These are phyloP conservation scores for Hirtodrosophila confusa DNA, from an alignment of 2,888 invertebrate species.

Conservation along the genomic window DNA sequence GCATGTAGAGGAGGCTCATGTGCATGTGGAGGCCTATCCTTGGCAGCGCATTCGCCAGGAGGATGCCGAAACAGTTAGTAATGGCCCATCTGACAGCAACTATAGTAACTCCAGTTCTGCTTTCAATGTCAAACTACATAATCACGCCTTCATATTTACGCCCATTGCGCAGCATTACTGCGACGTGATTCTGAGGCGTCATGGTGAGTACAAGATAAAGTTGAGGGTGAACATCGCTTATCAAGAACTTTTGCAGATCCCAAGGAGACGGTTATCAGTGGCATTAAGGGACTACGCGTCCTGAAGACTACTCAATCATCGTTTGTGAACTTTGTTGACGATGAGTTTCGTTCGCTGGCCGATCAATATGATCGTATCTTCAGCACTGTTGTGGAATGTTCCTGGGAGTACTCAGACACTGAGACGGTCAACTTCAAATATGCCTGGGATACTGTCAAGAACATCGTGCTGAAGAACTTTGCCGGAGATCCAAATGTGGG, in stretches of 20 bases:
- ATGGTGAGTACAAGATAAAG: slow-evolving; percentile 85
- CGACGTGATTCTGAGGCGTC: slow-evolving; percentile 88
- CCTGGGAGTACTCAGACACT: slow-evolving; percentile 89
- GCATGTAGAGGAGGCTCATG: slow-evolving; percentile 89
- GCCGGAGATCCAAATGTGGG: slow-evolving; percentile 90
- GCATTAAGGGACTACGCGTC: slow-evolving; percentile 89
- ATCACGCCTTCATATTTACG: slow-evolving; percentile 90
- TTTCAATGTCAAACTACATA: slow-evolving; percentile 85
- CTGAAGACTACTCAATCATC: slow-evolving; percentile 92
- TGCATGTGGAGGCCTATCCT: slow-evolving; percentile 90
- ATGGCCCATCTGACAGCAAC: background rate
- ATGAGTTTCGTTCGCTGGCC: slow-evolving; percentile 90
- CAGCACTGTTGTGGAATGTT: slow-evolving; percentile 90
- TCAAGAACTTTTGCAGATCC: slow-evolving; percentile 82
- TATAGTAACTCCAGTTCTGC: slow-evolving; percentile 48
- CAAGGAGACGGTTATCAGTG: slow-evolving; percentile 87
- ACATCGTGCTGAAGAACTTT: slow-evolving; percentile 90
- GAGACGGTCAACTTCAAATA: slow-evolving; percentile 88
- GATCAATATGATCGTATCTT: slow-evolving; percentile 90
- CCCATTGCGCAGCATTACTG: slow-evolving; percentile 89
- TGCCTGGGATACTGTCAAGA: slow-evolving; percentile 89
- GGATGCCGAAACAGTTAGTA: slow-evolving; percentile 83
- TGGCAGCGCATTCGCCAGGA: slow-evolving; percentile 88
- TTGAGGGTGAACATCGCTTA: no score
- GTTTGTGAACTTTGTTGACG: slow-evolving; percentile 91